Base-by-base conservation (phyloP, 2,888 invertebrate genomes). In the Drosophila maculinotata region DNA sequence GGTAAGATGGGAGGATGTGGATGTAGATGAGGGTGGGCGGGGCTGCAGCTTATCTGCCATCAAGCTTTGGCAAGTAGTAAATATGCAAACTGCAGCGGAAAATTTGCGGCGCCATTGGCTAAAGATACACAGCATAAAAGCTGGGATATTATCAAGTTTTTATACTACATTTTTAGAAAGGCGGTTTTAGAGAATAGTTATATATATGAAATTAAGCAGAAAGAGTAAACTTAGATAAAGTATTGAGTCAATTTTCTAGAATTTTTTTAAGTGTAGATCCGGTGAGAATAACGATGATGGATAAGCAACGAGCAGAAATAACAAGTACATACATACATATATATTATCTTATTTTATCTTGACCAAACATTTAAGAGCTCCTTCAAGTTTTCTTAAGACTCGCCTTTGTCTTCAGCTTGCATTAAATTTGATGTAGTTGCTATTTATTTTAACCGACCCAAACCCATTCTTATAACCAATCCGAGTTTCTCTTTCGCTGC, bases 351-450 rank as follows among this genome's bases (percentile, higher is more conserved):
- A 20, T 28, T 20, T 23, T 23, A 35, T 56, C 36, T 45, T 25
- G 14, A n/a, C 25, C 14, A 39, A 30, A 45, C 14, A 60, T 51
- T 60, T 28, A 60, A 44, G 39, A 30, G 36, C 54, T 49, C 44
- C 4, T 49, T 33, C 15, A 59, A n/a, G 49, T 25, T 36, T 8
- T 20, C 36, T 38, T n/a, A 12, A 31, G 23, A 44, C 52, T 30
- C 36, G 45, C 28, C 66, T 58, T 47, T 47, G 44, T 62, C 47
- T 51, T 56, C 59, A 48, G 25, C 44, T 23, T 42, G 23, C 77
- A 75, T 60, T 75, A 59, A 69, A 69, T 57, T 76, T 76, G 68
- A 69, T 74, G 70, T 54, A 58, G 41, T 67, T 63, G 66, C 64
- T 57, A 68, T 76, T 69, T 78, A 54, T 64, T 49, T 59, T n/a